phyloP scores from a whole-genome alignment of 1,140 invertebrate genomes.

The Pentalonia nigronervosa region DNA sequence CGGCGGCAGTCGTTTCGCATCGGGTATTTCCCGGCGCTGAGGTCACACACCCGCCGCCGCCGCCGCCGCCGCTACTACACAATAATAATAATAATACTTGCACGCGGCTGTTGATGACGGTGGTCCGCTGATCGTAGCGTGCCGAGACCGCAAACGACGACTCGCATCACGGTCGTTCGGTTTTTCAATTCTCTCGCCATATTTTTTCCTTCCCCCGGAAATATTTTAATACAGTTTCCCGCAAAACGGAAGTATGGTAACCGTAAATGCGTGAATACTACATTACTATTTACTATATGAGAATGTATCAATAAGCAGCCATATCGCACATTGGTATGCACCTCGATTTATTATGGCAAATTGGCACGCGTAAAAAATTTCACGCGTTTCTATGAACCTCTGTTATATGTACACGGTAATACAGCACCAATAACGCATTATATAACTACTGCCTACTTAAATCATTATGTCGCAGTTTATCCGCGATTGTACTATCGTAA shows the following conservation, averaged over 20 bases:
- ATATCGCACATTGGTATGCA: neutral
- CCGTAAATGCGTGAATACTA: too few relatives aligned
- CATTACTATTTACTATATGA: too few relatives aligned
- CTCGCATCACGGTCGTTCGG: neutral
- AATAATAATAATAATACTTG: neutral
- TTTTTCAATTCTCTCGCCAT: neutral
- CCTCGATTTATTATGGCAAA: neutral
- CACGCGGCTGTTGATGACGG: too few relatives aligned
- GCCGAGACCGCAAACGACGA: neutral
- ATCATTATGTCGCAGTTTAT: neutral
- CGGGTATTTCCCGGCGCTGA: constrained; percentile 52
- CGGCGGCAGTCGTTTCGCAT: neutral
- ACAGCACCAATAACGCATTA: neutral
- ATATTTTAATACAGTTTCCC: neutral
- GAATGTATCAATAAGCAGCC: too few relatives aligned
- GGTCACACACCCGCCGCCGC: constrained; percentile 45
- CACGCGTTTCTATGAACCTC: neutral
- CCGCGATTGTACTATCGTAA: neutral
- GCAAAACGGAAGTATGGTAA: neutral
- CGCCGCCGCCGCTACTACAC: neutral
- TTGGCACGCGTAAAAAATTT: neutral
- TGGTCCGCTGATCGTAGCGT: neutral
- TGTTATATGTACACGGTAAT: neutral
- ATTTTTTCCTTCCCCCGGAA: neutral
- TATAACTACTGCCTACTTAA: neutral